phyloP scores from a whole-genome alignment of 2,113 vertebrate genomes.

The Anhinga anhinga region DNA sequence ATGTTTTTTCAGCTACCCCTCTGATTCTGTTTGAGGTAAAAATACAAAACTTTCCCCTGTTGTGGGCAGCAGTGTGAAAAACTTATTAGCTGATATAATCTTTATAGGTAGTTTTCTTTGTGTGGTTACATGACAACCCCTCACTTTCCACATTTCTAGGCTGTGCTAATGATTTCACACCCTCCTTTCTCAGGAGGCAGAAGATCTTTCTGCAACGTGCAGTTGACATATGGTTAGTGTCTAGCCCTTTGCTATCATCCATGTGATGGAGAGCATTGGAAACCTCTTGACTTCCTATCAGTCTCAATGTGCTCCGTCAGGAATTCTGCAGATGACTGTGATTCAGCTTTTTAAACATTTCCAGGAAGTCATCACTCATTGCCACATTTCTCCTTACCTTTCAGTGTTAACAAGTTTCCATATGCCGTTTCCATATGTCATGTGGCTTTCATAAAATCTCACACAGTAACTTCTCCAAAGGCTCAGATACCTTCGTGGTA shows the following conservation, averaged over 20 bases:
- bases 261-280: slow-evolving; percentile 31
- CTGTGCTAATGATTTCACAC: slow-evolving; percentile 1
- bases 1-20: slow-evolving; percentile 48
- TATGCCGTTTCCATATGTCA: slow-evolving; percentile 43
- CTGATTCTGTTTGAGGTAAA: slow-evolving; percentile 34
- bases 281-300: slow-evolving; percentile 33
- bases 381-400: slow-evolving; percentile 40
- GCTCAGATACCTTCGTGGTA: not conserved
- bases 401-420: slow-evolving; percentile 43
- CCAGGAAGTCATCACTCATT: slow-evolving; percentile 49
- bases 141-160: not conserved
- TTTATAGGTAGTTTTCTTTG: not conserved
- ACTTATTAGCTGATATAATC: slow-evolving; percentile 32
- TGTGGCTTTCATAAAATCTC: slow-evolving; percentile 12
- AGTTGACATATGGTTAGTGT: slow-evolving; percentile 14
- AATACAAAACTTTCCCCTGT: slow-evolving; percentile 12
- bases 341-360: slow-evolving; percentile 45
- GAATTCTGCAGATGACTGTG: slow-evolving; percentile 40
- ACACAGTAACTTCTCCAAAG: not conserved
- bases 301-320: not conserved
- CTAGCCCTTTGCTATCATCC: slow-evolving; percentile 6
- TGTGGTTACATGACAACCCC: not conserved
- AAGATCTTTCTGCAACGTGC: not conserved
- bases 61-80: slow-evolving; percentile 23
- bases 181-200: not conserved